Percentiles rank a stretch among this genome's conserved stretches.
Conservation (phyloP, 2,113 vertebrate species). For the Chaetura pelagica region DNA sequence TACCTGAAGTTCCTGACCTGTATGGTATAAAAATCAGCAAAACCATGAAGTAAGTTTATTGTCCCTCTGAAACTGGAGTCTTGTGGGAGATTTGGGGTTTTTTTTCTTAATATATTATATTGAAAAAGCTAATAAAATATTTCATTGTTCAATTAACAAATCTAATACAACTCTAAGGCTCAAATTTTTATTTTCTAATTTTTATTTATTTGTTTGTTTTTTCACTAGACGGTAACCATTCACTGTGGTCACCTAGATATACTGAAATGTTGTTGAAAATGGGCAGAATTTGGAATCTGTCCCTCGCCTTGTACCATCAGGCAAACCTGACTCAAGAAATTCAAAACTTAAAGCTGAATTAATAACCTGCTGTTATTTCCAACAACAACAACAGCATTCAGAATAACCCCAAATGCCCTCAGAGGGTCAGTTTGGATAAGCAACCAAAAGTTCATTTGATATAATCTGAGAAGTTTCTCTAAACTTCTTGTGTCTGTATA, state of each 20-base stretch:
- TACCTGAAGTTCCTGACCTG: background rate
- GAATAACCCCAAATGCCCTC: slow-evolving; percentile 20
- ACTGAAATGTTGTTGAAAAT: background rate
- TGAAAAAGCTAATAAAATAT: background rate
- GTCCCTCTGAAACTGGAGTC: background rate
- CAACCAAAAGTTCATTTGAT: slow-evolving; percentile 46
- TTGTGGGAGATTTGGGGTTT: background rate
- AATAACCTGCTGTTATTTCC: background rate
- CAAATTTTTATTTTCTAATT: background rate
- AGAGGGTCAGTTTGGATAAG: slow-evolving; percentile 51
- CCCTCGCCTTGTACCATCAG: background rate
- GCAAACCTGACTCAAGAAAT: background rate
- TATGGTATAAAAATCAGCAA: background rate
- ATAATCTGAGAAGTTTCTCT: slow-evolving; percentile 35
- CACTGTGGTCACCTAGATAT: background rate
- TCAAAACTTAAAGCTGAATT: slow-evolving; percentile 1
- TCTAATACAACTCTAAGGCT: background rate
- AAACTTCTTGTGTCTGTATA: slow-evolving; percentile 35
- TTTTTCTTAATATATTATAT: background rate
- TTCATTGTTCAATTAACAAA: background rate
- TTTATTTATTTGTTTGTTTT: background rate
- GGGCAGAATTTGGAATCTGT: background rate
- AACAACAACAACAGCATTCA: background rate
- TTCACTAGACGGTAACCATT: background rate
- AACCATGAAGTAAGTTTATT: background rate